A percentile compares a stretch with the other conserved stretches of the same genome.
Evolutionary conservation across 2,888 invertebrate genomes (phyloP).

Genomic region (Lumbricus terrestris): DNA sequence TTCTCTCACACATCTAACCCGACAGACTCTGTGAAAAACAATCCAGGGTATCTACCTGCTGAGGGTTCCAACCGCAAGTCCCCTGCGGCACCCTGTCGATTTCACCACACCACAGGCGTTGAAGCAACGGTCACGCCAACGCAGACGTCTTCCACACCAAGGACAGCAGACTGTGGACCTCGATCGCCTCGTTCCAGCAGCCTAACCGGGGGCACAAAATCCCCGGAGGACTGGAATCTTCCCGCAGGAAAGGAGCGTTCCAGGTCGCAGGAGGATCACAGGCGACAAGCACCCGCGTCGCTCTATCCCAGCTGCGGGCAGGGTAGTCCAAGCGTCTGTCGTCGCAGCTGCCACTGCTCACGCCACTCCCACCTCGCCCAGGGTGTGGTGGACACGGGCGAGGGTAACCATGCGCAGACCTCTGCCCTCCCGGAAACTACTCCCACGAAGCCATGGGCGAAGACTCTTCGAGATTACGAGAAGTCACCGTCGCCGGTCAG

Average conservation of each 20-base stretch:
- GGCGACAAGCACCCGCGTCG: neutral
- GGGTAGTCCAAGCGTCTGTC: neutral
- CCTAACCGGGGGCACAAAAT: neutral
- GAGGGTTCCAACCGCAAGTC: neutral
- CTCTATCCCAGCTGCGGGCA: neutral
- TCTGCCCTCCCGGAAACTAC: neutral
- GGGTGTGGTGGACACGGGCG: neutral
- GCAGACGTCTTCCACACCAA: neutral
- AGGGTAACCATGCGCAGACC: neutral
- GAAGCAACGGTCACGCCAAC: neutral
- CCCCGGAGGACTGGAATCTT: neutral
- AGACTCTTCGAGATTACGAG: slow-evolving; percentile 22
- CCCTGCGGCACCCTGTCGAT: neutral
- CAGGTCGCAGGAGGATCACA: neutral
- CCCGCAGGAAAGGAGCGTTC: neutral
- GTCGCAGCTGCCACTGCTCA: neutral
- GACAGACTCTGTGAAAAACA: neutral
- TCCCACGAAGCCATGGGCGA: slow-evolving; percentile 22
- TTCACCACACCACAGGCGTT: neutral
- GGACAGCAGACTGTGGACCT: neutral
- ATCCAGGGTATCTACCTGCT: neutral
- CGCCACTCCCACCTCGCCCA: neutral
- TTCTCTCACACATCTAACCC: neutral
- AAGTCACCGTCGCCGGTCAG: slow-evolving; percentile 26
- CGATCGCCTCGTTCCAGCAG: neutral